phyloP scores from a whole-genome alignment of 2,888 invertebrate species.

The Disparrhopalites patrizii region DNA sequence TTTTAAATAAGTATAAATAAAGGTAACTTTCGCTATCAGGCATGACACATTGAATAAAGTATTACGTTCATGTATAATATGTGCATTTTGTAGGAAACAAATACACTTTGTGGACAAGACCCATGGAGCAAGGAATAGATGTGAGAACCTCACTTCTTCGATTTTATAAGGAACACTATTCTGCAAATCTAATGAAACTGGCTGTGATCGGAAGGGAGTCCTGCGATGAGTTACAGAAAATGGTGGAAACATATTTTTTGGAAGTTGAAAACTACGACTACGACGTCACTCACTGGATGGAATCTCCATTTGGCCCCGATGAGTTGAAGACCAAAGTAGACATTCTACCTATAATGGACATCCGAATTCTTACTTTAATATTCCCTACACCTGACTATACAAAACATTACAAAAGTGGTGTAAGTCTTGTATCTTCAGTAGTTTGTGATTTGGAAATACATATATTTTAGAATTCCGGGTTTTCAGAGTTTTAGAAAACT shows the following conservation, averaged over 20 bases:
- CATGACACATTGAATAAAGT: too few species aligned
- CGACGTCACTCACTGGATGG: conserved; percentile 52
- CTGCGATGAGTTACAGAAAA: conserved; percentile 52
- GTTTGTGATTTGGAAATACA: too few species aligned
- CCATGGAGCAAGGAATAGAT: conserved; percentile 28
- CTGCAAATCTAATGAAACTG: conserved; percentile 32
- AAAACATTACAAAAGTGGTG: conserved; percentile 53
- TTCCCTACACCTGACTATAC: conserved; percentile 57
- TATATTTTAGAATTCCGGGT: too few species aligned
- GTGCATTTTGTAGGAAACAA: conserved; percentile 27
- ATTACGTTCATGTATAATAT: too few species aligned
- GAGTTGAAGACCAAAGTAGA: conserved; percentile 51
- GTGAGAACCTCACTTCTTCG: conserved; percentile 25
- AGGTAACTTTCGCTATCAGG: too few species aligned
- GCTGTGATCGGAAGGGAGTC: conserved; percentile 29
- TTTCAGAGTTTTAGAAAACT: neutral
- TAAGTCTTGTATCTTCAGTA: conserved; percentile 48
- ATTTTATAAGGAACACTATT: conserved; percentile 31
- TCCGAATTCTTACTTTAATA: conserved; percentile 53
- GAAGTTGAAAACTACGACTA: conserved; percentile 54
- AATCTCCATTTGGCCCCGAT: conserved; percentile 54
- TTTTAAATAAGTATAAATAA: too few species aligned
- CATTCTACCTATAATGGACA: conserved; percentile 57
- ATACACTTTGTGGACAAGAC: conserved; percentile 25
- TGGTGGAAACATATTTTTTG: conserved; percentile 53